These are phyloP conservation scores for Nematopogon swammerdamellus DNA, from an alignment of 2,888 invertebrate species.

Conservation along the genomic window DNA sequence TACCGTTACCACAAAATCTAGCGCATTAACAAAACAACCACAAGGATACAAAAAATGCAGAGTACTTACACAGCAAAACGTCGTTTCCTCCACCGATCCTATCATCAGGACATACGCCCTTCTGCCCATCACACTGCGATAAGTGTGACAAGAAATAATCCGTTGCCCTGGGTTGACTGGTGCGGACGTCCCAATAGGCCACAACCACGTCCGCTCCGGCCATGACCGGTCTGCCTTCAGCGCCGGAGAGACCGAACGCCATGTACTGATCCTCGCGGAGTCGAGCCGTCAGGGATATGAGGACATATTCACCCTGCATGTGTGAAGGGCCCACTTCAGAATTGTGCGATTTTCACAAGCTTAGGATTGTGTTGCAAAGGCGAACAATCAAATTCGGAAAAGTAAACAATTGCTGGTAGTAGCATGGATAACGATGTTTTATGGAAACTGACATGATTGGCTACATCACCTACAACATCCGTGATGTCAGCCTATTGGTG, in stretches of 20 bases:
- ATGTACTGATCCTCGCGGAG: constrained; percentile 84
- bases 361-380: no score
- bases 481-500: no score
- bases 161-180: constrained; percentile 64
- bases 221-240: constrained; percentile 72
- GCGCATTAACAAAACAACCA: no score
- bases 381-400: no score
- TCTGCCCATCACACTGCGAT: constrained; percentile 77
- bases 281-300: constrained; percentile 74
- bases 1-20: no score
- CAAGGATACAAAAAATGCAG: no score
- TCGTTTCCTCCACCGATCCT: constrained; percentile 79
- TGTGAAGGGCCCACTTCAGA: no score
- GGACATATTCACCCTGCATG: constrained; percentile 61
- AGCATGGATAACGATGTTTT: no score
- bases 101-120: constrained; percentile 84
- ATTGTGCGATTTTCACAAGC: no score
- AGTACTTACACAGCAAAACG: constrained; percentile 54
- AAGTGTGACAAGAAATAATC: constrained; percentile 84
- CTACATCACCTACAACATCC: no score
- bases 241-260: constrained; percentile 83
- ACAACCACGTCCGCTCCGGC: constrained; percentile 81
- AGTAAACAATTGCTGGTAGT: no score
- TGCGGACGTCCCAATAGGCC: constrained; percentile 57
- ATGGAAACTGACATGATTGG: no score